Conservation (phyloP, 1,140 invertebrate species). For the Drosophila tsacasi region DNA sequence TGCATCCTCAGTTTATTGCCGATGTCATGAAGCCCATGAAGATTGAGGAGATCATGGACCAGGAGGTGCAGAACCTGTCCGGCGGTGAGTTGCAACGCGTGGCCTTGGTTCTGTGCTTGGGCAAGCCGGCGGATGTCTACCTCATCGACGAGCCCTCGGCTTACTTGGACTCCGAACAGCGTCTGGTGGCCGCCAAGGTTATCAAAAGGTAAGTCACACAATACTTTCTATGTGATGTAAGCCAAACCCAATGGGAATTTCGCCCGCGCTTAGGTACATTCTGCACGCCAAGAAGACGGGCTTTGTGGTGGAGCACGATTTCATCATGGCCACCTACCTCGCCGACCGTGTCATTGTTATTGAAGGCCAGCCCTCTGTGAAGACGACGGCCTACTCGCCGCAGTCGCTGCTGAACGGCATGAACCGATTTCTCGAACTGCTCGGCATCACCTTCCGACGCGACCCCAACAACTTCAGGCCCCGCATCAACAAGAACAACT, state of each 20-base stretch:
- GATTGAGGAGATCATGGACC: constrained; percentile 99
- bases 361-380: constrained; percentile 95
- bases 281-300: constrained; percentile 99
- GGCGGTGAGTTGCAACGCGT: constrained; percentile 99
- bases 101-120: constrained; percentile 97
- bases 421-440: constrained; percentile 98
- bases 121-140: constrained; percentile 99
- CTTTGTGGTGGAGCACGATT: constrained; percentile 99
- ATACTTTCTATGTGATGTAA: constrained; percentile 1
- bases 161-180: constrained; percentile 99
- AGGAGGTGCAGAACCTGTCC: constrained; percentile 99
- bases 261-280: constrained; percentile 92
- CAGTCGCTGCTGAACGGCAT: constrained; percentile 98
- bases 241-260: not conserved
- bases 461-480: constrained; percentile 99
- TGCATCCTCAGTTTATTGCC: constrained; percentile 99
- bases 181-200: constrained; percentile 99
- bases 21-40: constrained; percentile 99
- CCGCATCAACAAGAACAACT: constrained; percentile 98
- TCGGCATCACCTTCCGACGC: constrained; percentile 98
- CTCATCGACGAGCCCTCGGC: constrained; percentile 99
- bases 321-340: constrained; percentile 99
- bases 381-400: constrained; percentile 95
- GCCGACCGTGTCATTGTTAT: constrained; percentile 99
- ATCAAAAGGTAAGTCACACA: constrained; percentile 92